Conservation (phyloP, 1,140 invertebrate genomes). For the Diorhabda carinulata region DNA sequence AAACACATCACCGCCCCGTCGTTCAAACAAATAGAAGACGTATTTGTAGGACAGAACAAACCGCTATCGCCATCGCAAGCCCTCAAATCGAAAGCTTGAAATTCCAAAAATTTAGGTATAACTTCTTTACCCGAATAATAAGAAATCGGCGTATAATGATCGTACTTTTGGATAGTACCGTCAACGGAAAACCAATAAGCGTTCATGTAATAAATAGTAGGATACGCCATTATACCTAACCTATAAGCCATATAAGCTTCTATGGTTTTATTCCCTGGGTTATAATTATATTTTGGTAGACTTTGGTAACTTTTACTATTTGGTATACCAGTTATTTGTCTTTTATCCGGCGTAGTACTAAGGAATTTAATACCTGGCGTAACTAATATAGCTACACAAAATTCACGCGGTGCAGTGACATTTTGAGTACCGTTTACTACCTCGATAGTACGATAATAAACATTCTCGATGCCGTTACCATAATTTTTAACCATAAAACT, state of each 20-base stretch:
- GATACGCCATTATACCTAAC: not conserved
- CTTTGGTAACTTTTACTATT: not conserved
- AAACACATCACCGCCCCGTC: constrained; percentile 7
- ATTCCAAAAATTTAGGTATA: constrained; percentile 1
- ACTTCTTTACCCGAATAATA: constrained; percentile 3
- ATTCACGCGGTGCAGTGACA: not conserved
- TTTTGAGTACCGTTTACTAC: not conserved
- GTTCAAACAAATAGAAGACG: constrained; percentile 1
- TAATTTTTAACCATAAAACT: constrained; percentile 3
- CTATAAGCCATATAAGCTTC: not conserved
- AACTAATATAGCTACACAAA: constrained; percentile 9
- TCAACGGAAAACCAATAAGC: not conserved
- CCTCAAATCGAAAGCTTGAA: not conserved
- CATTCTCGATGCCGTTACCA: not conserved
- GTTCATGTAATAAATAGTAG: constrained; percentile 6
- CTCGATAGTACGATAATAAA: not conserved
- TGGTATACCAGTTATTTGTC: not conserved
- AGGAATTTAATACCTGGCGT: not conserved
- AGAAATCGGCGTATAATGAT: not conserved
- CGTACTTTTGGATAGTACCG: not conserved
- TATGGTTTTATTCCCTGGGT: not conserved
- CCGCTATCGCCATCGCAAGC: constrained; percentile 7
- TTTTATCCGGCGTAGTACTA: not conserved
- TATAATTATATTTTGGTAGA: constrained; percentile 1
- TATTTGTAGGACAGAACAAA: constrained; percentile 5